Base-by-base conservation (phyloP, 2,888 invertebrate genomes). In the Sisyra nigra region DNA sequence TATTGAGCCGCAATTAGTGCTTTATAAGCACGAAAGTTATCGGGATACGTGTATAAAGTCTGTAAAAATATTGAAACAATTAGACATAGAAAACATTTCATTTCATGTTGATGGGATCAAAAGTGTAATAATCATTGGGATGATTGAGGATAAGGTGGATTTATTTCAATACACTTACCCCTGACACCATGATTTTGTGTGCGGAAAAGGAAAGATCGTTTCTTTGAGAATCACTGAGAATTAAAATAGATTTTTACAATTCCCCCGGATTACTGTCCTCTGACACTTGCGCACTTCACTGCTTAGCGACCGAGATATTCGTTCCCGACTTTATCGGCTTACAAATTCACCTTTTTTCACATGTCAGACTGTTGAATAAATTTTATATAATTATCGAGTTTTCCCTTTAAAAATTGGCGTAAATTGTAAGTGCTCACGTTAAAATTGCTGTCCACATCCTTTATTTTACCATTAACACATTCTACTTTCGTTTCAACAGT, bases 1-100 rank as follows among this genome's bases (percentile, higher is more conserved):
- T 87, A 96, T 69, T 93, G 80, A 62, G 97, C 96, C 59, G 97
- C 96, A 64, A 97, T 91, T 62, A 96, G 80, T 61, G 84, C 89
- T 73, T 98, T 98, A 68, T 84, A 88, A 55, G 96, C 93, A 67
- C 97, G 85, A 76, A 94, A 96, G 76, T 94, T 97, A 67, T 91
- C 88, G 57, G 91, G 86, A 72, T 93, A 93, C 64, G 96, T 94
- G 75, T 93, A 97, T 61, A 98, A 76, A 67, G 91, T 94, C 92
- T 93, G 74, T 41, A 69, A 71, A 60, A 71, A 53, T 43, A 43
- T 38, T 43, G 5, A 31, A n/a, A 18, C 3, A 43, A 37, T 38
- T 29, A 37, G n/a, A 37, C 19, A 36, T 11, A 19, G 19, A 17
- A 37, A n/a, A 17, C 10, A 15, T 37, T 8, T 13, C 8, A 18